Percentiles rank a stretch among this genome's conserved stretches.
phyloP scores from a whole-genome alignment of 2,113 vertebrate genomes.

The Lagopus leucura region DNA sequence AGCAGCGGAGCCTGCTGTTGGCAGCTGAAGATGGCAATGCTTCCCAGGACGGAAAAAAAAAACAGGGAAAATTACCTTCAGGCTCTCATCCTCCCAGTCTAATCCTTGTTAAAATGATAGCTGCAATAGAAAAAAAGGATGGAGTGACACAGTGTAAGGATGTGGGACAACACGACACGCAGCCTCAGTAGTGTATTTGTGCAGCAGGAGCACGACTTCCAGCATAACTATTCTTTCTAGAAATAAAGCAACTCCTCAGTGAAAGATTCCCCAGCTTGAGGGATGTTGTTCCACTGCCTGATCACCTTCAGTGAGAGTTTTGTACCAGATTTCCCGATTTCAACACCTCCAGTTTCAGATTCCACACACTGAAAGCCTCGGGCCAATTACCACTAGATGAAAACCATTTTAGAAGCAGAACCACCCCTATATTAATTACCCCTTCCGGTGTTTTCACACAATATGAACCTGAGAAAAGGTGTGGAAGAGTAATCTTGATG shows the following conservation, averaged over 20 bases:
- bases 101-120: neutral
- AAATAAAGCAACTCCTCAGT: neutral
- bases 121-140: neutral
- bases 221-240: neutral
- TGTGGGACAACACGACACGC: neutral
- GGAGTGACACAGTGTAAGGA: neutral
- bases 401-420: neutral
- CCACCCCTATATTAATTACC: neutral
- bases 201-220: neutral
- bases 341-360: neutral
- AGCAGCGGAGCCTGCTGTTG: fast-evolving
- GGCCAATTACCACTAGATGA: neutral
- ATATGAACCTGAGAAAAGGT: neutral
- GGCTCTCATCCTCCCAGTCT: neutral
- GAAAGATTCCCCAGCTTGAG: neutral
- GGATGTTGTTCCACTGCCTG: neutral
- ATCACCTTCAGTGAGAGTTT: neutral
- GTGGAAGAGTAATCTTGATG: neutral
- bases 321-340: neutral
- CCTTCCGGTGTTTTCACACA: neutral
- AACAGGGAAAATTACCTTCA: neutral
- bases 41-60: neutral
- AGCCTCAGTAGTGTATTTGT: neutral
- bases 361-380: neutral
- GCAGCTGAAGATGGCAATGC: neutral